Evolutionary conservation across 2,113 vertebrate species (phyloP), one percentile per base, ranked within the genome.

Genomic region (Boulengerochromis microlepis): DNA sequence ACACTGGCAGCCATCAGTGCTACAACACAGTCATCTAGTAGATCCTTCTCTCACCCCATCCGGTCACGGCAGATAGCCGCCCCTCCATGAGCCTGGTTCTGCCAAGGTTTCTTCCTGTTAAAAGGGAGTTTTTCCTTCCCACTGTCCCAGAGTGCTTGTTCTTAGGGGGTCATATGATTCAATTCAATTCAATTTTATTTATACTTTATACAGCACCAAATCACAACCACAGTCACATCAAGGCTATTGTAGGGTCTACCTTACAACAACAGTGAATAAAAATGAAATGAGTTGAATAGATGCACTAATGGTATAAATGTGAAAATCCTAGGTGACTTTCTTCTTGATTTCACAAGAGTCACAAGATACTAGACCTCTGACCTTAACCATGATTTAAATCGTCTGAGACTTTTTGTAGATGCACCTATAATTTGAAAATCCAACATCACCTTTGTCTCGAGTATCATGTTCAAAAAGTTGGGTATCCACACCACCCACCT

Each of bases 371-470:
- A 38, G 33, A 38, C 4, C 7, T 66, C 19, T 38, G 61, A 38
- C 33, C 61, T 5, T 66, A 66, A 66, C 33, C 19, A 38, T 38
- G 33, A 38, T 66, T 66, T 66, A 38, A 38, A 22, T 38, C 7
- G 0, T 38, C 33, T 69, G 61, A 69, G 33, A 5, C 19, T 22
- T 69, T 69, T 69, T 38, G 61, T 69, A 69, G 61, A 69, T 13
- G 61, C 33, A 69, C 33, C 19, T 38, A 66, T 38, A 66, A 69
- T 38, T 69, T 69, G 19, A 22, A 69, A 69, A 69, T 69, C 33
- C 61, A 66, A 38, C 10, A n/a, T 66, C 31, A 61, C 57, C 3
- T 59, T 59, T 1, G 26, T 61, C 26, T 61, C 2, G 1, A 18
- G 57, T 18, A 35, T 66, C 31, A 66, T 66, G 10, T 66, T 38